Conservation (phyloP, 2,113 vertebrate genomes). For the Lagopus leucura region DNA sequence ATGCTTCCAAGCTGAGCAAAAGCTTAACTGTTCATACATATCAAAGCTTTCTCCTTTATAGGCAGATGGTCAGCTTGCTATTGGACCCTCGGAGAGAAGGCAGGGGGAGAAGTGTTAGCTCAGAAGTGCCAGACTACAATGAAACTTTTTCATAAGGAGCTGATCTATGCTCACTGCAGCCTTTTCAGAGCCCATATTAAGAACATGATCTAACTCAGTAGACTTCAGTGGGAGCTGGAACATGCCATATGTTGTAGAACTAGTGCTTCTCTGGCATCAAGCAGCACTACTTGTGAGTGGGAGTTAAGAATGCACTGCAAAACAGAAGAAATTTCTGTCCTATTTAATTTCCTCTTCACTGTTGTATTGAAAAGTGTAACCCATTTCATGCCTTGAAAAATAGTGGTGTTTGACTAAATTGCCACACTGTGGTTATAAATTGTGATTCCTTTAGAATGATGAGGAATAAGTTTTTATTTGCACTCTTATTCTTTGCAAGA, state of each 20-base stretch:
- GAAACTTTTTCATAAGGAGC: background rate
- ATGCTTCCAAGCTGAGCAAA: slow-evolving; percentile 34
- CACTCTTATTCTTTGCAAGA: background rate
- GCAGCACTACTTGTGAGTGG: background rate
- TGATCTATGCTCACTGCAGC: background rate
- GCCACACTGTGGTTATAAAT: background rate
- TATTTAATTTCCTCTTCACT: background rate
- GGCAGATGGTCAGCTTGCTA: slow-evolving; percentile 21
- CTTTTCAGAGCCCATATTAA: background rate
- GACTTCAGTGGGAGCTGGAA: background rate
- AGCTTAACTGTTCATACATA: background rate
- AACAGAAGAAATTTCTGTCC: background rate
- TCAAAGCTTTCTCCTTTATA: slow-evolving; percentile 38
- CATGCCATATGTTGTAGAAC: background rate
- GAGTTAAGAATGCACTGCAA: background rate
- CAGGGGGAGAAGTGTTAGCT: background rate
- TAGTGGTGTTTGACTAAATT: background rate
- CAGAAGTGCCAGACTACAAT: background rate
- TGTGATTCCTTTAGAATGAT: background rate
- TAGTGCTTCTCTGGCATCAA: background rate
- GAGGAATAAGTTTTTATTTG: background rate
- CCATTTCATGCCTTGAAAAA: background rate
- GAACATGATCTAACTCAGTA: background rate
- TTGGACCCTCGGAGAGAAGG: background rate
- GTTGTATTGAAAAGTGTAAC: background rate